phyloP scores from a whole-genome alignment of 1,140 invertebrate species.

The Bombus waltoni region DNA sequence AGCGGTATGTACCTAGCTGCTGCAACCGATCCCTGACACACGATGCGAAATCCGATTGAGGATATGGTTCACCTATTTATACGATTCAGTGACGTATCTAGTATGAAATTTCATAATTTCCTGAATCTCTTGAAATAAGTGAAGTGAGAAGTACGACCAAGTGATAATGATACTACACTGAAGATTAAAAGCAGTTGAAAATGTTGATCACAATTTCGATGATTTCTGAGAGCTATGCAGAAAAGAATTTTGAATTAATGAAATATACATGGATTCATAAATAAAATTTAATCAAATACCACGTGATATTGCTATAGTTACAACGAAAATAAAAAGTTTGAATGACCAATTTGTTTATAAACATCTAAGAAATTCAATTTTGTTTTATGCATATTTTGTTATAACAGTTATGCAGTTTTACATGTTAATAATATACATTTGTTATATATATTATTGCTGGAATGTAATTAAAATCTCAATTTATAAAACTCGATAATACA shows the following conservation, averaged over 20 bases:
- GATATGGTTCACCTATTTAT: constrained; percentile 56
- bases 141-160: too few species aligned
- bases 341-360: too few species aligned
- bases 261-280: neutral
- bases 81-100: constrained; percentile 27
- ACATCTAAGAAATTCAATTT: neutral
- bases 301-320: neutral
- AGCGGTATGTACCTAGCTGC: constrained; percentile 72
- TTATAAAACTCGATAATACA: neutral
- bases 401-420: too few species aligned
- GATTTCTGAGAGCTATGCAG: neutral
- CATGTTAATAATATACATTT: neutral
- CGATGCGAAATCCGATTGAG: constrained; percentile 65
- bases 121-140: neutral
- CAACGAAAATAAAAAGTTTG: too few species aligned
- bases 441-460: neutral
- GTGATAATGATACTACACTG: neutral
- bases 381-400: neutral
- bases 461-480: neutral
- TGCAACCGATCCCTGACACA: constrained; percentile 69
- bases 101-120: neutral
- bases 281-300: neutral
- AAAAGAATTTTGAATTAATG: neutral
- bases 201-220: neutral
- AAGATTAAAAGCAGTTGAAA: neutral